These are phyloP conservation scores for Acanthosepion lycidas DNA, from an alignment of 2,888 invertebrate species.

Conservation along the genomic window DNA sequence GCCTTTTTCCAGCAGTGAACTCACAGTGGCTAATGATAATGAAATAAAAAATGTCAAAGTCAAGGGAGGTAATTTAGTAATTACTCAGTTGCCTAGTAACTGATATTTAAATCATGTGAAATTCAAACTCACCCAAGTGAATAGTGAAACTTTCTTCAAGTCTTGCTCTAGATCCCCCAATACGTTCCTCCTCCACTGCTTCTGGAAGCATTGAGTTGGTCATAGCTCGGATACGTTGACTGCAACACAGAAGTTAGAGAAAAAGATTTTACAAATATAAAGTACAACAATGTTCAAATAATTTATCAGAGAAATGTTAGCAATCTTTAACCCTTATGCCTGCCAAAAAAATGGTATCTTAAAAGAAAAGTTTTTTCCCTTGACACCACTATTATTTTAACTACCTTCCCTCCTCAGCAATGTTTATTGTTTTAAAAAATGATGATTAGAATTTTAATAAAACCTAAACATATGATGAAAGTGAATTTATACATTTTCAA, in stretches of 20 bases:
- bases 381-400: too few relatives aligned
- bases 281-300: background rate
- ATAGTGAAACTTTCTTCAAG: conserved; percentile 98
- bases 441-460: too few relatives aligned
- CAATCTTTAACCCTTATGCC: too few relatives aligned
- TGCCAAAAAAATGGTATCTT: too few relatives aligned
- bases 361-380: too few relatives aligned
- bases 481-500: too few relatives aligned
- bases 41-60: background rate
- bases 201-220: conserved; percentile 66
- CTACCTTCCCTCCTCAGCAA: too few relatives aligned
- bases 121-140: conserved; percentile 81
- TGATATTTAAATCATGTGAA: background rate
- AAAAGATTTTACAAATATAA: background rate
- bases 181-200: conserved; percentile 67
- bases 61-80: conserved; percentile 5
- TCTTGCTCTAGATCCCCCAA: conserved; percentile 56
- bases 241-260: conserved; percentile 51
- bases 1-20: too few relatives aligned
- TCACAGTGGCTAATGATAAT: too few relatives aligned
- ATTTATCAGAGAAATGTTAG: too few relatives aligned
- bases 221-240: conserved; percentile 69
- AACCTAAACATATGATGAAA: too few relatives aligned
- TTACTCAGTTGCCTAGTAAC: background rate
- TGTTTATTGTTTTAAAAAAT: too few relatives aligned